Evolutionary conservation across 2,888 invertebrate species (phyloP).

Genomic region (Cryptus armator): DNA sequence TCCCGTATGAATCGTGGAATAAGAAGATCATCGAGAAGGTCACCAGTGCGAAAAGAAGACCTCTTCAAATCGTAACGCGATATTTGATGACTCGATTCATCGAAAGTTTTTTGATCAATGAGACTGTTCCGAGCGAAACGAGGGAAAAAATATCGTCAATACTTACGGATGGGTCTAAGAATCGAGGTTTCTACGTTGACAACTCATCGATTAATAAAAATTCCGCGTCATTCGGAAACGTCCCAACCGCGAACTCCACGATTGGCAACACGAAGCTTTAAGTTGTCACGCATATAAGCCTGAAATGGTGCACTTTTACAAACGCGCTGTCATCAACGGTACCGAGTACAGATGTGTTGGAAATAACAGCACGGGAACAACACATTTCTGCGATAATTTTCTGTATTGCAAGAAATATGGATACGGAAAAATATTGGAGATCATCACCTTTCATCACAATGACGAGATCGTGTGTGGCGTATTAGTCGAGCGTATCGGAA

Average conservation of each 20-base stretch:
- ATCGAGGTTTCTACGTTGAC: neutral
- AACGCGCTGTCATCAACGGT: conserved; percentile 33
- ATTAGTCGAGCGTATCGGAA: neutral
- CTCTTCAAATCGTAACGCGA: conserved; percentile 46
- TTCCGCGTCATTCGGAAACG: neutral
- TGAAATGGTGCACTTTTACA: neutral
- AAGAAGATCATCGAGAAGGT: conserved; percentile 55
- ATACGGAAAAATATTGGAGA: neutral
- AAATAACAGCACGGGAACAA: neutral
- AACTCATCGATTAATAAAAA: neutral
- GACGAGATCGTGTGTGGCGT: neutral
- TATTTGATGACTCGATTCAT: conserved; percentile 48
- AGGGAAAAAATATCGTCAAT: conserved; percentile 1
- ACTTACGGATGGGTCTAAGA: neutral
- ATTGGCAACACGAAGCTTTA: neutral
- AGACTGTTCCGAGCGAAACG: neutral
- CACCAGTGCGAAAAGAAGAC: conserved; percentile 34
- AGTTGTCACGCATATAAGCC: neutral
- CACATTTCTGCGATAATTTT: conserved; percentile 19
- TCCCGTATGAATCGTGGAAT: conserved; percentile 57
- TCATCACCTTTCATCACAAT: neutral
- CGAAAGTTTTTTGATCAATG: conserved; percentile 12
- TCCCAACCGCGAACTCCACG: neutral
- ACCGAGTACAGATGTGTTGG: conserved; percentile 12
- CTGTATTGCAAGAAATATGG: neutral